These are phyloP conservation scores for Osmerus eperlanus DNA, from an alignment of 2,113 vertebrate species.

Conservation along the genomic window DNA sequence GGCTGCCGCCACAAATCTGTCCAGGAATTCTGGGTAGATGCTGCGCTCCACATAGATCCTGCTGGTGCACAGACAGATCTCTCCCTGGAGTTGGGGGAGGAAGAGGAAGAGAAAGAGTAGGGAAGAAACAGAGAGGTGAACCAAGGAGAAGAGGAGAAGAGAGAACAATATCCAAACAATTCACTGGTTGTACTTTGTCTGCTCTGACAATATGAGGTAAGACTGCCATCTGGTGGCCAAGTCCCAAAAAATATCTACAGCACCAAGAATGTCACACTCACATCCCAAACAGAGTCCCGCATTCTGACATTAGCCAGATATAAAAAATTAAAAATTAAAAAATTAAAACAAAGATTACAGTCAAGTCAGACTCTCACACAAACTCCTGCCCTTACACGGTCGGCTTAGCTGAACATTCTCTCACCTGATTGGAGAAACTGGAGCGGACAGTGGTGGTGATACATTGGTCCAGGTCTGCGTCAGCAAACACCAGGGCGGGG, in stretches of 20 bases:
- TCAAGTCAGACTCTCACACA: neutral
- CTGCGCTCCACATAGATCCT: slow-evolving; percentile 91
- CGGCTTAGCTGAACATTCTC: neutral
- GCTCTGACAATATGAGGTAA: neutral
- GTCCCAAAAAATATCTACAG: neutral
- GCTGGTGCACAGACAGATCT: slow-evolving; percentile 96
- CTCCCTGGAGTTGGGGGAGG: slow-evolving; percentile 74
- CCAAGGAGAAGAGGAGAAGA: neutral
- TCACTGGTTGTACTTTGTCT: neutral
- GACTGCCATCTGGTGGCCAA: slow-evolving; percentile 42
- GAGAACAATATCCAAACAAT: neutral
- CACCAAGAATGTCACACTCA: no score
- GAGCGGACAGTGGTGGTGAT: slow-evolving; percentile 84
- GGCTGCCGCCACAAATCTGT: slow-evolving; percentile 84
- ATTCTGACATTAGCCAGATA: no score
- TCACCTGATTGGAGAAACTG: slow-evolving; percentile 95
- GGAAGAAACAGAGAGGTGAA: neutral
- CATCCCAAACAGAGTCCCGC: no score
- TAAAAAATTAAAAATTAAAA: neutral
- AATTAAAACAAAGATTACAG: neutral
- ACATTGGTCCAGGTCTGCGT: slow-evolving; percentile 85
- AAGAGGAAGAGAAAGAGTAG: neutral
- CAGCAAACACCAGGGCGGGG: slow-evolving; percentile 88
- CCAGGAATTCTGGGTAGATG: slow-evolving; percentile 85
- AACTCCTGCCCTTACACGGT: neutral